Conservation (phyloP, 2,888 invertebrate genomes). For the Morpho achilles region DNA sequence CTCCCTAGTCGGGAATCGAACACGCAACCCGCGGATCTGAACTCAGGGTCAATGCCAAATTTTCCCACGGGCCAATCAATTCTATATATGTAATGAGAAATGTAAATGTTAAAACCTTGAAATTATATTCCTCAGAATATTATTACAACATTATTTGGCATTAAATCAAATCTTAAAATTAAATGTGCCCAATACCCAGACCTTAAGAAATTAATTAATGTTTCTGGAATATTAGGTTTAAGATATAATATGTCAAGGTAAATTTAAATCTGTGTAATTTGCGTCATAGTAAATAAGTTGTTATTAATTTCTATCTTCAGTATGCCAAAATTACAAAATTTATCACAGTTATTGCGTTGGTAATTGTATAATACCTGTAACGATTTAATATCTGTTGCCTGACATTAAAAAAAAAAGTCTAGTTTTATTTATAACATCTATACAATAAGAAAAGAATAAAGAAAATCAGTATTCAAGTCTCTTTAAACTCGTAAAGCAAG, state of each 20-base stretch:
- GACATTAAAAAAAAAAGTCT: slow-evolving; percentile 6
- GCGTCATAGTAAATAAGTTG: slow-evolving; percentile 14
- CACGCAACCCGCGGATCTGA: too few species aligned
- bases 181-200: slow-evolving; percentile 8
- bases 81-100: too few species aligned
- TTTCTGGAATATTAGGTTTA: slow-evolving; percentile 11
- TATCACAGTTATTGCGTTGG: slow-evolving; percentile 21
- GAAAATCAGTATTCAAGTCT: too few species aligned
- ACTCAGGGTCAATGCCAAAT: too few species aligned
- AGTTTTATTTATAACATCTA: background rate
- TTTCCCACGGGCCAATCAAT: too few species aligned
- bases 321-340: slow-evolving; percentile 20
- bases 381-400: slow-evolving; percentile 10
- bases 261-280: slow-evolving; percentile 16
- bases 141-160: slow-evolving; percentile 13
- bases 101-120: background rate
- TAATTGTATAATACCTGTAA: slow-evolving; percentile 5
- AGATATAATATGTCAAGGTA: slow-evolving; percentile 21
- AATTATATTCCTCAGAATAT: background rate
- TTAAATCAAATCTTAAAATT: slow-evolving; percentile 8
- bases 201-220: slow-evolving; percentile 1
- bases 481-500: too few species aligned
- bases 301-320: slow-evolving; percentile 23
- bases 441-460: too few species aligned
- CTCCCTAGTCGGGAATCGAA: too few species aligned